A percentile compares a stretch with the other conserved stretches of the same genome.
These are phyloP conservation scores for Lepidocyrtoides sp. DNA, from an alignment of 2,888 invertebrate genomes.

Conservation along the genomic window DNA sequence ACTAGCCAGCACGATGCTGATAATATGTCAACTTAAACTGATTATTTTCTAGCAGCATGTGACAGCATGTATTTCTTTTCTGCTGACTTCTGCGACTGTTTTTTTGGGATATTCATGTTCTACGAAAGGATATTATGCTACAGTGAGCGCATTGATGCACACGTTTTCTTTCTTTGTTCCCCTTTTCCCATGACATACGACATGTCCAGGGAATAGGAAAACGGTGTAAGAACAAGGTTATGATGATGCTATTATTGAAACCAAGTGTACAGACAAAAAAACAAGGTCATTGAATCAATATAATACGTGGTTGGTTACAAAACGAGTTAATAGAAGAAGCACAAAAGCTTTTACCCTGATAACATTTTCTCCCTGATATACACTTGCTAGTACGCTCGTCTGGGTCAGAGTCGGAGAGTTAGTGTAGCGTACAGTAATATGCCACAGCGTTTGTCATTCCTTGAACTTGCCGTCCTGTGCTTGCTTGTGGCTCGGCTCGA, in stretches of 20 bases:
- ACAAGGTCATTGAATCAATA: slow-evolving; percentile 13
- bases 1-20: too few relatives aligned
- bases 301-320: background rate
- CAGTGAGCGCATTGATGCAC: too few relatives aligned
- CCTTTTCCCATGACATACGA: background rate
- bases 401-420: background rate
- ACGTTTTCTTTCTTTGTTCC: background rate
- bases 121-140: too few relatives aligned
- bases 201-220: background rate
- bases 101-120: too few relatives aligned
- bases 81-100: too few relatives aligned
- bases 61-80: too few relatives aligned
- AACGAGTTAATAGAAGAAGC: background rate
- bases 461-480: background rate
- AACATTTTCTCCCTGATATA: background rate
- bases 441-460: background rate
- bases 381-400: too few relatives aligned
- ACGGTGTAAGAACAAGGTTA: background rate
- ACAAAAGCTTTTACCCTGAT: slow-evolving; percentile 1
- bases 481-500: background rate
- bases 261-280: background rate
- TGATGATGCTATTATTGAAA: background rate
- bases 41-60: too few relatives aligned
- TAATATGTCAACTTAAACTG: too few relatives aligned
- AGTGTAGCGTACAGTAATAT: background rate